phyloP scores from a whole-genome alignment of 2,888 invertebrate species.

The Pheosia tremula region DNA sequence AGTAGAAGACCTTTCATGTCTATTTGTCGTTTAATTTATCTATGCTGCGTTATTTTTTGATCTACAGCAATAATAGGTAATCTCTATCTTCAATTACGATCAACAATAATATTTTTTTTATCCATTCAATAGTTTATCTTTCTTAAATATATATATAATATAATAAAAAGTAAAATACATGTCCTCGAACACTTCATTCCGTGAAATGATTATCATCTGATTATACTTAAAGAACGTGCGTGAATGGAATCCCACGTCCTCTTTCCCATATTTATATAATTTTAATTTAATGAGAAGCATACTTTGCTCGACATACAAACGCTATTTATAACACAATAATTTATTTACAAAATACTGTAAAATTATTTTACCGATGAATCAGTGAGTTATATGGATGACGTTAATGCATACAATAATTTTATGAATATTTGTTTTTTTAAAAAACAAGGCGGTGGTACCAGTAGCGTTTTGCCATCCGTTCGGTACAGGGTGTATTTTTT shows the following conservation, averaged over 20 bases:
- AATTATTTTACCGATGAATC: not conserved
- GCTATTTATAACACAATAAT: not conserved
- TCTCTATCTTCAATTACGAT: not conserved
- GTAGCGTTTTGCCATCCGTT: no score
- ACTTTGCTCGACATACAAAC: not conserved
- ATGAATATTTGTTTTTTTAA: no score
- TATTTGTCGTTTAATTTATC: no score
- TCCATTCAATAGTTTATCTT: not conserved
- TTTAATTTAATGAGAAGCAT: not conserved
- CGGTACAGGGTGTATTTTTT: no score
- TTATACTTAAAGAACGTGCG: not conserved
- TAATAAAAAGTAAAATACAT: no score
- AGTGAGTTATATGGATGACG: not conserved
- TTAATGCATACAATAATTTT: no score
- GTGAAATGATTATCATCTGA: not conserved
- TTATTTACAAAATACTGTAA: not conserved
- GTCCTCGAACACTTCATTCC: not conserved
- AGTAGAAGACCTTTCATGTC: no score
- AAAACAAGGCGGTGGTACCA: no score
- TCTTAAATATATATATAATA: no score
- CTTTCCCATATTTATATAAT: constrained; percentile 3
- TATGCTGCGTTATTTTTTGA: no score
- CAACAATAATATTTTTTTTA: not conserved
- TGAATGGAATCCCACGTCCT: constrained; percentile 3
- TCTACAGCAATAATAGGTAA: no score